A percentile compares a stretch with the other conserved stretches of the same genome.
phyloP scores from a whole-genome alignment of 1,140 invertebrate species.

The Drosophila gunungcola region DNA sequence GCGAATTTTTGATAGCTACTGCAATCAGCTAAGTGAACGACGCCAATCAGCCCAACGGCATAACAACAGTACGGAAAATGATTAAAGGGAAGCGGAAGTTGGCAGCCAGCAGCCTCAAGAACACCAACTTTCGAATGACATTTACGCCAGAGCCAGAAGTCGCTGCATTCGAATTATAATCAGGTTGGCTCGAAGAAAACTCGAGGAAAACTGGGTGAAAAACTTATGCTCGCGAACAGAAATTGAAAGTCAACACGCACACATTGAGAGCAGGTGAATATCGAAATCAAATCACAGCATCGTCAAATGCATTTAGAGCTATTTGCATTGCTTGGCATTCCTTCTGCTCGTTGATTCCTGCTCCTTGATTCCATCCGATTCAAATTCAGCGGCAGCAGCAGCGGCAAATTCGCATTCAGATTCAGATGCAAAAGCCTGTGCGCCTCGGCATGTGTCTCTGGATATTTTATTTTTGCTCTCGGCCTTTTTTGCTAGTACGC shows the following conservation, averaged over 20 bases:
- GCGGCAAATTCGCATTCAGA: slow-evolving; percentile 6
- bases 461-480: slow-evolving; percentile 24
- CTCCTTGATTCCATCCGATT: slow-evolving; percentile 48
- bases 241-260: slow-evolving; percentile 75
- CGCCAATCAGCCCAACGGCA: slow-evolving; percentile 36
- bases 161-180: slow-evolving; percentile 66
- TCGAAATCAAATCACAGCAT: slow-evolving; percentile 77
- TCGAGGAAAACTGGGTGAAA: not conserved
- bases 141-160: slow-evolving; percentile 31
- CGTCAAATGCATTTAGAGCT: slow-evolving; percentile 80
- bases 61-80: slow-evolving; percentile 40
- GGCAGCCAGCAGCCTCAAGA: slow-evolving; percentile 13
- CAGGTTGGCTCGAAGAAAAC: slow-evolving; percentile 17
- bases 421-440: slow-evolving; percentile 43
- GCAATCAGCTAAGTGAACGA: slow-evolving; percentile 55
- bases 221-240: slow-evolving; percentile 53
- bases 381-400: slow-evolving; percentile 23
- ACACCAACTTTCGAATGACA: slow-evolving; percentile 29
- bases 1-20: slow-evolving; percentile 46
- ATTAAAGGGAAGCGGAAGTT: slow-evolving; percentile 47
- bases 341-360: slow-evolving; percentile 47
- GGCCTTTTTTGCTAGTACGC: slow-evolving; percentile 22
- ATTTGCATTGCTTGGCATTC: slow-evolving; percentile 74
- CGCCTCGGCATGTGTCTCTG: slow-evolving; percentile 72
- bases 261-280: slow-evolving; percentile 24